These are phyloP conservation scores for Prunella strophiata DNA, from an alignment of 2,797 vertebrate genomes.

Conservation along the genomic window DNA sequence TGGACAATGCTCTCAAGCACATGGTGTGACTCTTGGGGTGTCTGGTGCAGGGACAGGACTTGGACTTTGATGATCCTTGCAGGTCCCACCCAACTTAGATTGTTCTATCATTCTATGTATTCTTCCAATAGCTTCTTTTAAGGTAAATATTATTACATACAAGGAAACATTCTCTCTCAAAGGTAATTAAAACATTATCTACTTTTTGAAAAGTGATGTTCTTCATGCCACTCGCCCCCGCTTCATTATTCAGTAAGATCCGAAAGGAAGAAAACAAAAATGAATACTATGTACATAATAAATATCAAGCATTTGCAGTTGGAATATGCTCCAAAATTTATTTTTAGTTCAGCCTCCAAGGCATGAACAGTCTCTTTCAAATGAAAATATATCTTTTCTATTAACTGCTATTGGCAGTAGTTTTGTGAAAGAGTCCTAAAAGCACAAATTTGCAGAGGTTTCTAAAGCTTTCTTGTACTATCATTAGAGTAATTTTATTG, in stretches of 20 bases:
- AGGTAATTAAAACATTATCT: neutral
- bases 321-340: neutral
- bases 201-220: neutral
- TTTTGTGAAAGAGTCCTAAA: neutral
- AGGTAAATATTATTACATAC: neutral
- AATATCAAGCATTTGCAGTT: neutral
- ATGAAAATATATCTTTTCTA: neutral
- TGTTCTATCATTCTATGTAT: neutral
- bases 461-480: slow-evolving; percentile 2
- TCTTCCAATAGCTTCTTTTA: neutral
- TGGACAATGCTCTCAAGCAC: neutral
- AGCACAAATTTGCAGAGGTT: neutral
- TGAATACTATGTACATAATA: neutral
- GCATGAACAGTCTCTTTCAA: neutral
- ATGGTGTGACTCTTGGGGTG: too few species aligned
- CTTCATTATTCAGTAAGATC: neutral
- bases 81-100: too few species aligned
- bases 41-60: neutral
- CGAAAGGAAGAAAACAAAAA: neutral
- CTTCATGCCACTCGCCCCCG: neutral
- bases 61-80: neutral
- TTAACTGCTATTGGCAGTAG: neutral
- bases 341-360: neutral
- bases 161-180: neutral
- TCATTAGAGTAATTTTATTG: slow-evolving; percentile 4